These are phyloP conservation scores for Gymnosoma rotundatum DNA, from an alignment of 2,888 invertebrate species.

Conservation along the genomic window DNA sequence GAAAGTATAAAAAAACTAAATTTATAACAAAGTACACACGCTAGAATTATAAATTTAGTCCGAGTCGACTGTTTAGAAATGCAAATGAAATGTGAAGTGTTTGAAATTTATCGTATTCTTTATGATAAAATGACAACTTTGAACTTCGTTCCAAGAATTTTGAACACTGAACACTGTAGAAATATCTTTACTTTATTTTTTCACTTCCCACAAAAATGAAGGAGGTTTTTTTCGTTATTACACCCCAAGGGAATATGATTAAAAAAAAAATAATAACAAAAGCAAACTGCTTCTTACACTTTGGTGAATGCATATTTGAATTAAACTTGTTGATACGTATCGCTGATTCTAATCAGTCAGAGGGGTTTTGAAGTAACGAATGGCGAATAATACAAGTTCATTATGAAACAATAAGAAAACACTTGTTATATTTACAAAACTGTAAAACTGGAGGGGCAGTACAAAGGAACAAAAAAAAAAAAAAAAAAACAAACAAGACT, in stretches of 20 bases:
- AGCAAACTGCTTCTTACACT: conserved; percentile 40
- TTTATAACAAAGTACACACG: conserved; percentile 2
- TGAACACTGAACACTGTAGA: neutral
- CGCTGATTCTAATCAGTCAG: conserved; percentile 30
- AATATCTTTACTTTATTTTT: neutral
- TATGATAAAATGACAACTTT: neutral
- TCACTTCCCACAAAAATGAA: neutral
- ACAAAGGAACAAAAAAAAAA: neutral
- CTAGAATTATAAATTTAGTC: conserved; percentile 8
- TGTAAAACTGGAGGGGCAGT: neutral
- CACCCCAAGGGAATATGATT: conserved; percentile 48
- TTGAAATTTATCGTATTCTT: conserved; percentile 9
- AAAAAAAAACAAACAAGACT: too few species aligned
- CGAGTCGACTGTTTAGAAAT: conserved; percentile 44
- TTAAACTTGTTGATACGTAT: conserved; percentile 49
- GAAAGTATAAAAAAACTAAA: neutral
- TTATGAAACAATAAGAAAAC: neutral
- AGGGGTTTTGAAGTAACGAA: conserved; percentile 37
- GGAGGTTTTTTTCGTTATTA: neutral
- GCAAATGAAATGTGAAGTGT: conserved; percentile 29
- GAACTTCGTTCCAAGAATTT: neutral
- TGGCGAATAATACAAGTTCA: conserved; percentile 1
- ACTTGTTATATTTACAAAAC: too few species aligned
- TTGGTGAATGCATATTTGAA: conserved; percentile 22
- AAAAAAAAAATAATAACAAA: neutral